Conservation (phyloP, 2,797 vertebrate species). For the Argyrosomus regius region DNA sequence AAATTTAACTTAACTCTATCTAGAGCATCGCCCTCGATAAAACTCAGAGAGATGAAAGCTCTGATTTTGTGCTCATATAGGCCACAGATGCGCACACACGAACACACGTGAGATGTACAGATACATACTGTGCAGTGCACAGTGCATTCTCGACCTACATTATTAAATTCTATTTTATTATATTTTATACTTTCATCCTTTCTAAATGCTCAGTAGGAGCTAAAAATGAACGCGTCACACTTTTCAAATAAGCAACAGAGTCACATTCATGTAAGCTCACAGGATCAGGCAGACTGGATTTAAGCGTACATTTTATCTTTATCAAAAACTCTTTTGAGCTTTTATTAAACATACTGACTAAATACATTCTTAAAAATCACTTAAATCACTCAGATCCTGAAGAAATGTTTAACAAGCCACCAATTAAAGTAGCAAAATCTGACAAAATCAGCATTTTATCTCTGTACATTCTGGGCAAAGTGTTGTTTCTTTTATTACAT, state of each 20-base stretch:
- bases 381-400: background rate
- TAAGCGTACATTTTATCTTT: background rate
- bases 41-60: slow-evolving; percentile 32
- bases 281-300: background rate
- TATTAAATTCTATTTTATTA: background rate
- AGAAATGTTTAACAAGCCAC: no score
- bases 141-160: no score
- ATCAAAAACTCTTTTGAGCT: background rate
- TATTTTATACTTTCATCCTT: background rate
- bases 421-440: no score
- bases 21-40: slow-evolving; percentile 59
- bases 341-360: background rate
- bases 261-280: background rate
- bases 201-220: background rate
- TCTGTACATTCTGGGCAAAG: no score
- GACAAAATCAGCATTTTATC: no score
- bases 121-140: background rate
- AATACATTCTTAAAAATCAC: background rate
- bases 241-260: background rate
- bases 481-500: no score
- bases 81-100: slow-evolving; percentile 23
- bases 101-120: background rate
- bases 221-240: background rate
- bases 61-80: slow-evolving; percentile 45
- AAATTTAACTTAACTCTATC: slow-evolving; percentile 67